Evolutionary conservation across 1,140 invertebrate species (phyloP), one percentile per base, ranked within the genome.

Genomic region (Achroia grisella): DNA sequence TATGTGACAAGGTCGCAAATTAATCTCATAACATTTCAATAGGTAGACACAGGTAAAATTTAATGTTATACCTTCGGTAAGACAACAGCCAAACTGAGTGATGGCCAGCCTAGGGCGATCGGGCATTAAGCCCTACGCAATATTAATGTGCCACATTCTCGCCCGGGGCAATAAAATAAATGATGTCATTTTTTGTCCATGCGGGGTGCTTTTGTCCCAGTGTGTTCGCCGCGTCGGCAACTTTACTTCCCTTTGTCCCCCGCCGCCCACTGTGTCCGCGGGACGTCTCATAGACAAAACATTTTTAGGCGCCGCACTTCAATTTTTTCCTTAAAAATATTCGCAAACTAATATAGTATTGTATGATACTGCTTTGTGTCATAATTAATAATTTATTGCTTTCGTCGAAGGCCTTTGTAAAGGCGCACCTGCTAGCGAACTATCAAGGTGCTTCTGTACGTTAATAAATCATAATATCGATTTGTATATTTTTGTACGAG

Each of bases 351-450:
- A 34, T 35, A 14, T 12, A 37, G 37, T 48, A 57, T 62, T 56
- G 58, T 75, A 71, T 71, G 62, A 65, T 58, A 57, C 32, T 29
- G 54, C 61, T 71, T 68, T 79, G 72, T 79, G 73, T 81, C 72
- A 84, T 81, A 83, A 83, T 83, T 78, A 83, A 78, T 81, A 81
- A 81, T 84, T 80, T 81, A 80, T 84, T 62, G 70, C 67, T 79
- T 71, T 80, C 72, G 69, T 67, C 71, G 62, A 64, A 60, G 37
- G 33, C 27, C 65, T 77, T 79, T 71, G 66, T 69, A 37, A 30
- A 12, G 43, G 66, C 68, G 69, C 75, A 79, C 74, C 71, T 75
- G 72, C 65, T 42, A 13, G 27, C 32, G 17, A 17, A 27, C 57
- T 50, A 57, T 66, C 71, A 80, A 78, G 73, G 76, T 83, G 76